Percentiles rank a stretch among this genome's conserved stretches.
Conservation (phyloP, 2,797 vertebrate species). For the Pseudochromis fuscus region DNA sequence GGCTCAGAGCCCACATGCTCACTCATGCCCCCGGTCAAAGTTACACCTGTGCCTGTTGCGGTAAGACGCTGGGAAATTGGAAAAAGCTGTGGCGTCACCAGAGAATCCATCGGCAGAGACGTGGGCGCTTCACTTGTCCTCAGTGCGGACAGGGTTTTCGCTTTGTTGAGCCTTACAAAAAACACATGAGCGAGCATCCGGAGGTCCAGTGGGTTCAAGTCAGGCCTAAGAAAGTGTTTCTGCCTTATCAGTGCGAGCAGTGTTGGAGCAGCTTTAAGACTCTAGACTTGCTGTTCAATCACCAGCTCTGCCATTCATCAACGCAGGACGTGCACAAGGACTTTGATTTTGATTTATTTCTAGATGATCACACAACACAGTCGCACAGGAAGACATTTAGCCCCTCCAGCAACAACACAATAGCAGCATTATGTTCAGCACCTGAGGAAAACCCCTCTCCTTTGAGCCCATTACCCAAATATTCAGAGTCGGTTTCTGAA, state of each 20-base stretch:
- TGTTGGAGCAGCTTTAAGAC: conserved; percentile 81
- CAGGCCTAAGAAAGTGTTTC: conserved; percentile 63
- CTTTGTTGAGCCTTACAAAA: conserved; percentile 78
- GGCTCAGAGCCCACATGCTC: conserved; percentile 87
- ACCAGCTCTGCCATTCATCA: conserved; percentile 83
- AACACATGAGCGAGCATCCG: conserved; percentile 83
- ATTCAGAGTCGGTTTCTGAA: conserved; percentile 14
- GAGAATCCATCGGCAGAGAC: conserved; percentile 81
- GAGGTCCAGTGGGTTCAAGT: conserved; percentile 76
- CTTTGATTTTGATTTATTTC: conserved; percentile 49
- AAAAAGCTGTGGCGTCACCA: conserved; percentile 85
- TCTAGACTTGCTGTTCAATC: conserved; percentile 82
- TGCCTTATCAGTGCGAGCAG: conserved; percentile 85
- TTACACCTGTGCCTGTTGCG: conserved; percentile 82
- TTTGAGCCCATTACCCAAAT: conserved; percentile 2
- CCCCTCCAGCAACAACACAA: not conserved
- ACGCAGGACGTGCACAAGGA: conserved; percentile 48
- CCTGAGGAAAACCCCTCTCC: conserved; percentile 5
- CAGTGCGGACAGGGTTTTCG: conserved; percentile 83
- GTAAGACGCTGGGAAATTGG: conserved; percentile 83
- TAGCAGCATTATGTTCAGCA: not conserved
- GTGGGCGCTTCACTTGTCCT: conserved; percentile 83
- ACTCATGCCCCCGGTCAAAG: conserved; percentile 77
- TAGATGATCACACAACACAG: conserved; percentile 40
- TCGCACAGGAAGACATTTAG: conserved; percentile 5